Evolutionary conservation across 2,113 vertebrate genomes (phyloP).

Genomic region (Echinops telfairi): DNA sequence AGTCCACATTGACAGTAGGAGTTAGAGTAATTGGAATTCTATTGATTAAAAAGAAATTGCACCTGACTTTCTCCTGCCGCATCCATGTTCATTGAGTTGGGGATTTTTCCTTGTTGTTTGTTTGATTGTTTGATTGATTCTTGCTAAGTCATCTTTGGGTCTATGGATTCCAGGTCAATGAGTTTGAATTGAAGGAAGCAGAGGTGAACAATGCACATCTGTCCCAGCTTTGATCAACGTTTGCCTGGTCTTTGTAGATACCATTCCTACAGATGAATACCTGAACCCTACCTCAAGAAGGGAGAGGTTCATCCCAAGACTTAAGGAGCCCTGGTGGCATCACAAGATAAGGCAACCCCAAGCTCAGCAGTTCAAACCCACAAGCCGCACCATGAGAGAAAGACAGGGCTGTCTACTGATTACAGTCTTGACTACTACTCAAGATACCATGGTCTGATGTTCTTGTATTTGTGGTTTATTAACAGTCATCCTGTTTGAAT

Average conservation of each 20-base stretch:
- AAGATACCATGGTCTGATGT: not conserved
- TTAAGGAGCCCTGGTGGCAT: too few relatives aligned
- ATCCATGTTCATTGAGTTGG: slow-evolving; percentile 28
- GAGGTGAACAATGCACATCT: slow-evolving; percentile 8
- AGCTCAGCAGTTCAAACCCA: too few relatives aligned
- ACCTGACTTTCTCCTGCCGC: slow-evolving; percentile 10
- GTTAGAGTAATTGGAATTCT: slow-evolving; percentile 57
- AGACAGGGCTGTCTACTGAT: too few relatives aligned
- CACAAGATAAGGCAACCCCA: too few relatives aligned
- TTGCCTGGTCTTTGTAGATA: slow-evolving; percentile 1
- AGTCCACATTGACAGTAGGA: not conserved
- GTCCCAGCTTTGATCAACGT: slow-evolving; percentile 17
- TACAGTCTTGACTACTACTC: not conserved
- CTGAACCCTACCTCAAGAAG: slow-evolving; percentile 22
- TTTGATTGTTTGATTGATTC: slow-evolving; percentile 50
- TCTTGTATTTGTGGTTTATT: not conserved
- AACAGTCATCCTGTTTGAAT: not conserved
- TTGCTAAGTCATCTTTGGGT: slow-evolving; percentile 35
- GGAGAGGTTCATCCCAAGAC: not conserved
- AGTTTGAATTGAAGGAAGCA: slow-evolving; percentile 43
- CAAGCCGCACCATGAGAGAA: too few relatives aligned
- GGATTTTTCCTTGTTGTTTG: not conserved
- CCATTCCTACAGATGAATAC: not conserved
- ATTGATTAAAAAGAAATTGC: slow-evolving; percentile 63
- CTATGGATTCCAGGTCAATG: slow-evolving; percentile 16